Base-by-base conservation (phyloP, 1,140 invertebrate species). In the Caenorhabditis briggsae region DNA sequence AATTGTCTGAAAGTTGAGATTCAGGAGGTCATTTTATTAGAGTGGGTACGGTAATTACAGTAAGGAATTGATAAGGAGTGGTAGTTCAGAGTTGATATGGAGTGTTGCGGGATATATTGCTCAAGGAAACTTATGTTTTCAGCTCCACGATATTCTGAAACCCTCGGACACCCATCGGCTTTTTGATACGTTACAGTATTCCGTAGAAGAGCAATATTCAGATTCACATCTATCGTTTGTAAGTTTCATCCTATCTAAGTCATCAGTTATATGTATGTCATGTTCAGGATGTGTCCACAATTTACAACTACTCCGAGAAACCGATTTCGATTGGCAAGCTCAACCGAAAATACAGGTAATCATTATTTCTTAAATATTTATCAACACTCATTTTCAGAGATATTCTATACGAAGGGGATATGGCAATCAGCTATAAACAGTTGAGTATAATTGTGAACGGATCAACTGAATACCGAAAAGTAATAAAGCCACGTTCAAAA, bases 361-460 rank as follows among this genome's bases (percentile, higher is more conserved):
- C 5, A 70, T 14, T 2, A 18, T 18, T 16, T 46, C 46, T 23
- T 43, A 5, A 0, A 70, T 43, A 43, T 33, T 9, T 33, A 64
- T 12, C 56, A 59, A 20, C 20, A 23, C 5, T 16, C 18, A 33
- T 23, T 78, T 50, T n/a, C 11, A 78, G 70, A 50, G 70, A 78
- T n/a, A 50, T 78, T 25, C n/a, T 78, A 5, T 78, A 50, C 53
- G 70, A 78, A 50, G 70, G 70, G 11, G 70, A 78, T n/a, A 78
- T 78, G 70, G 70, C 70, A 50, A 78, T 78, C n/a, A 78, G 70
- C 14, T 78, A 78, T 12, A 78, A 78, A 50, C 70, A 78, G 50
- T 23, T 78, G 46, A 78, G 70, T 78, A 11, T 78, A n/a, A 78
- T 78, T 20, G 70, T 78, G 25, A 78, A 78, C 18, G 70, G 70